These are phyloP conservation scores for Danio kyathit DNA, from an alignment of 2,797 vertebrate species.

Conservation along the genomic window DNA sequence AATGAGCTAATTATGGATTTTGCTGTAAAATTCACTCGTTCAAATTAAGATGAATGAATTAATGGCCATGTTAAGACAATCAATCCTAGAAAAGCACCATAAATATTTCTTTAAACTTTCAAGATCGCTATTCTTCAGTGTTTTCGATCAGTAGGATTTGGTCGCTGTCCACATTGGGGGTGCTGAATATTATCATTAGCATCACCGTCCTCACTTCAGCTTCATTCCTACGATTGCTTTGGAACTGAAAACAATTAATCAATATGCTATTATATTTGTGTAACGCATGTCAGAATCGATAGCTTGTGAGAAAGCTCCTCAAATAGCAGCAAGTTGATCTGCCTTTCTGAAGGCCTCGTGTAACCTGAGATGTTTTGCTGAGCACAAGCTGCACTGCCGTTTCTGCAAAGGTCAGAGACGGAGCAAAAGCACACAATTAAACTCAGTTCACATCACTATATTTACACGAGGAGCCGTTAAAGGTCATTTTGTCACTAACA, in stretches of 20 bases:
- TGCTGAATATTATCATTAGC: conserved; percentile 20
- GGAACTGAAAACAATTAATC: conserved; percentile 1
- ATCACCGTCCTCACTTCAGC: neutral
- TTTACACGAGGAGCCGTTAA: conserved; percentile 28
- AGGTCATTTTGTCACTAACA: conserved; percentile 57
- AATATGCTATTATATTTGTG: conserved; percentile 1
- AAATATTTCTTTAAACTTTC: neutral
- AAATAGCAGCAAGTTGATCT: neutral
- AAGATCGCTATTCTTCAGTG: neutral
- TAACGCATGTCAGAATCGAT: conserved; percentile 9
- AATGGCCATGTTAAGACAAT: no score
- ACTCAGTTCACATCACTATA: conserved; percentile 7
- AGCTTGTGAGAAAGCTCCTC: neutral
- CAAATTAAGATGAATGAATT: no score
- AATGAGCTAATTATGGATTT: no score
- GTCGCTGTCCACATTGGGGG: neutral
- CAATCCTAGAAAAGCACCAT: no score
- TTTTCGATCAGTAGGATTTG: neutral
- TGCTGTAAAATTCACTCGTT: no score
- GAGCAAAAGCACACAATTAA: conserved; percentile 14
- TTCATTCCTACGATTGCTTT: neutral
- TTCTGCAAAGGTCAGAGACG: conserved; percentile 10
- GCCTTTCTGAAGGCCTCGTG: conserved; percentile 38
- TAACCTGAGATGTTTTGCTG: conserved; percentile 43
- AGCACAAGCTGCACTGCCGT: conserved; percentile 40